A percentile compares a stretch with the other conserved stretches of the same genome.
phyloP scores from a whole-genome alignment of 2,797 vertebrate species.

The Adrianichthys oophorus region DNA sequence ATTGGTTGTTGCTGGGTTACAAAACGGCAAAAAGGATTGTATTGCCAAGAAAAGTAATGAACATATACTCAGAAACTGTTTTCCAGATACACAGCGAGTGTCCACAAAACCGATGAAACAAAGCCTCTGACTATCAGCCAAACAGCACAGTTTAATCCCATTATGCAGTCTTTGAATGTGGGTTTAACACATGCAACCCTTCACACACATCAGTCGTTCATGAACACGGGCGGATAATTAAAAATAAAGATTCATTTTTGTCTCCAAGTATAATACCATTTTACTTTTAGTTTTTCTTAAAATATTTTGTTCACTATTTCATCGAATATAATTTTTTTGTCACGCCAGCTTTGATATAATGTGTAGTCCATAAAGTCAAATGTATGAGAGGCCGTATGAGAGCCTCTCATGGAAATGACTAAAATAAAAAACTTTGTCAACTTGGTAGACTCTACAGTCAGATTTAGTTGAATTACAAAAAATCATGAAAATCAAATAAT shows the following conservation, averaged over 20 bases:
- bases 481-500: too few relatives aligned
- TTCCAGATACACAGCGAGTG: conserved; percentile 33
- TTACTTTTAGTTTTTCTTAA: background rate
- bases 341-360: too few relatives aligned
- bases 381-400: too few relatives aligned
- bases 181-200: conserved; percentile 16
- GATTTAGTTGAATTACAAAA: too few relatives aligned
- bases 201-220: conserved; percentile 26
- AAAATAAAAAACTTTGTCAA: too few relatives aligned
- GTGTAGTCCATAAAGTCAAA: too few relatives aligned
- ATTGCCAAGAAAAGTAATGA: conserved; percentile 33
- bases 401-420: too few relatives aligned
- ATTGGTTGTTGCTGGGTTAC: background rate
- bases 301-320: too few relatives aligned
- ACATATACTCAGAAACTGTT: conserved; percentile 9
- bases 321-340: too few relatives aligned
- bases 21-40: conserved; percentile 29
- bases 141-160: conserved; percentile 54
- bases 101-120: conserved; percentile 36
- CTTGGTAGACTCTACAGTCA: too few relatives aligned
- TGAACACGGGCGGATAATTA: conserved; percentile 35
- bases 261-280: conserved; percentile 6
- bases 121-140: conserved; percentile 46
- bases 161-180: conserved; percentile 43
- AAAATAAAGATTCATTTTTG: conserved; percentile 10